These are phyloP conservation scores for Popillia japonica DNA, from an alignment of 1,140 invertebrate genomes.

Conservation along the genomic window DNA sequence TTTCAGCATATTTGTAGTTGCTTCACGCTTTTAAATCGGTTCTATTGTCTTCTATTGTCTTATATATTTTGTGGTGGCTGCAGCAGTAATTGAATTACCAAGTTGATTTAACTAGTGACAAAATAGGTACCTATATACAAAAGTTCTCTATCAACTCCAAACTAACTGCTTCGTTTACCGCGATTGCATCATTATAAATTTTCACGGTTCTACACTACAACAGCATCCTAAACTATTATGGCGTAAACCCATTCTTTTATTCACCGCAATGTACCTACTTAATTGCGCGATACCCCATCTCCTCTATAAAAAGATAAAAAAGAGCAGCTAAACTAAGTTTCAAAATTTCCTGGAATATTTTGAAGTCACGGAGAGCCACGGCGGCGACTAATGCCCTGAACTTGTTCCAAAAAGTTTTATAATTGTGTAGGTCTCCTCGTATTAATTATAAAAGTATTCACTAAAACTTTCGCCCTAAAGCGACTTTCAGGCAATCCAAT, in stretches of 20 bases:
- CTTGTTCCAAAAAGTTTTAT: slow-evolving; percentile 32
- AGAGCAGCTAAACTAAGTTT: slow-evolving; percentile 2
- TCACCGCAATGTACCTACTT: background rate
- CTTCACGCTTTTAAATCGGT: too few relatives aligned
- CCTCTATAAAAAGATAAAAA: background rate
- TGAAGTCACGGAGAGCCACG: background rate
- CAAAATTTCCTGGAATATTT: background rate
- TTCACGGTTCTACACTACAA: too few relatives aligned
- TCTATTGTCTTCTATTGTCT: too few relatives aligned
- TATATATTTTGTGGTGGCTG: too few relatives aligned
- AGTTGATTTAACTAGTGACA: too few relatives aligned
- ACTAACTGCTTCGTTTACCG: too few relatives aligned
- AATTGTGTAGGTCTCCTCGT: slow-evolving; percentile 28
- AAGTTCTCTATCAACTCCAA: too few relatives aligned
- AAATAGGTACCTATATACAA: too few relatives aligned
- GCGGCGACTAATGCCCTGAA: slow-evolving; percentile 9
- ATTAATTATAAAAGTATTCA: slow-evolving; percentile 33
- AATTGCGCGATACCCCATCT: background rate
- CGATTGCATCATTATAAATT: background rate
- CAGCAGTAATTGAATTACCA: too few relatives aligned
- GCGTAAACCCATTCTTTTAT: background rate
- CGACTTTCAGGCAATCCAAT: slow-evolving; percentile 22
- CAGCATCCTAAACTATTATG: too few relatives aligned
- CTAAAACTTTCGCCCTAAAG: slow-evolving; percentile 13
- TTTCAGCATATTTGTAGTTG: too few relatives aligned